phyloP scores from a whole-genome alignment of 2,797 vertebrate species.

The Leuciscus waleckii region DNA sequence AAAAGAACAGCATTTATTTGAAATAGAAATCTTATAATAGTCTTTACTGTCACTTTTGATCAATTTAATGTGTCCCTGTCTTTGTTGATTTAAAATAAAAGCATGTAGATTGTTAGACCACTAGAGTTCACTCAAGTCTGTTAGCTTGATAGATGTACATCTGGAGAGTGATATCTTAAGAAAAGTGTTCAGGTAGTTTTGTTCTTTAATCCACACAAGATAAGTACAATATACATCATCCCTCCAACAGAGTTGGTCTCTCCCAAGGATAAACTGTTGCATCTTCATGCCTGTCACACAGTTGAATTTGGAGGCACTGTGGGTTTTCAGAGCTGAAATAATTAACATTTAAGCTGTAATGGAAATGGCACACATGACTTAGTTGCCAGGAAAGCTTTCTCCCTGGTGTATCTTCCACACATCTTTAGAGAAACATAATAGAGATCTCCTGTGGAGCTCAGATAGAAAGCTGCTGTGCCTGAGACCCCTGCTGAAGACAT shows the following conservation, averaged over 20 bases:
- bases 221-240: background rate
- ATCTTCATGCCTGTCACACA: conserved; percentile 25
- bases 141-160: background rate
- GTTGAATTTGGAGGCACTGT: conserved; percentile 25
- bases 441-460: conserved; percentile 41
- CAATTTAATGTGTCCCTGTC: background rate
- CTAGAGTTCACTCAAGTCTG: background rate
- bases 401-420: conserved; percentile 41
- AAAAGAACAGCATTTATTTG: background rate
- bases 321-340: conserved; percentile 50
- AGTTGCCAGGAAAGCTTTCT: conserved; percentile 39
- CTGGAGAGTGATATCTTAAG: background rate
- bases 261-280: background rate
- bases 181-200: background rate
- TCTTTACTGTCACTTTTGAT: background rate
- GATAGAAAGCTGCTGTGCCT: conserved; percentile 23
- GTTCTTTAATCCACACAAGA: conserved; percentile 2
- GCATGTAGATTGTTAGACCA: background rate
- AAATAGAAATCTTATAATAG: background rate
- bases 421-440: conserved; percentile 46
- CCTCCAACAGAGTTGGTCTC: background rate
- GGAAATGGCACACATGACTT: conserved; percentile 47
- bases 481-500: conserved; percentile 38
- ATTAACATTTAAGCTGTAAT: conserved; percentile 58
- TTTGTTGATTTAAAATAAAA: background rate